Evolutionary conservation across 1,140 invertebrate genomes (phyloP), one percentile per base, ranked within the genome.

Genomic region (Phymastichus coffea): DNA sequence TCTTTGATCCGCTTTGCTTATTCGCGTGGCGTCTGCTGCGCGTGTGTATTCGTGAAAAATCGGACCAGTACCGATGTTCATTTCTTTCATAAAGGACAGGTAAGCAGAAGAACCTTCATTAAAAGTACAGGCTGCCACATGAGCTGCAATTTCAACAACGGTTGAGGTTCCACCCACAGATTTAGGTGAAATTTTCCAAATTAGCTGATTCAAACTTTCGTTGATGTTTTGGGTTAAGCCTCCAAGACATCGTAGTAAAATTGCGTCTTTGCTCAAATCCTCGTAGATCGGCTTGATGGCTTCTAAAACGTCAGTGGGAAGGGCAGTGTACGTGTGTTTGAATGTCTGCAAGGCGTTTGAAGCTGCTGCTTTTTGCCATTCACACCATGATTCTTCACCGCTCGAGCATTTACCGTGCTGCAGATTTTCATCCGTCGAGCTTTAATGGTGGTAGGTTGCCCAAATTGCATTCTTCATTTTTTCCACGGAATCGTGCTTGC

Each of bases 221-320:
- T 70, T 70, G 0, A 33, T 53, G 47, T 67, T 70, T n/a, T 70
- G 64, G 0, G 68, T 70, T 6, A 52, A 61, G 2, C 64, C 63
- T 54, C 63, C 46, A n/a, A 65, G 28, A 58, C 64, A 69, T 17
- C 64, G 43, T 48, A 63, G 17, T 41, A 67, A 44, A 20, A 69
- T 55, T 6, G 49, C 47, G 30, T 64, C 56, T 4, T 57, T 58
- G 17, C 63, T 58, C 6, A 63, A 37, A 41, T 65, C 61, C 47
- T 57, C 41, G 28, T 62, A 63, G 1, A 64, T 44, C 2, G 60
- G 49, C 33, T 63, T 63, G 2, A 65, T 65, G 10, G 61, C 61
- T 41, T 53, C 15, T 25, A 63, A 37, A 51, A 63, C 61, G 43
- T 61, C 43, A 30, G n/a, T 19, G 7, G 57, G 47, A 22, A 64